Evolutionary conservation across 1,140 invertebrate genomes (phyloP), one percentile per base, ranked within the genome.

Genomic region (Venustaconcha ellipsiformis): DNA sequence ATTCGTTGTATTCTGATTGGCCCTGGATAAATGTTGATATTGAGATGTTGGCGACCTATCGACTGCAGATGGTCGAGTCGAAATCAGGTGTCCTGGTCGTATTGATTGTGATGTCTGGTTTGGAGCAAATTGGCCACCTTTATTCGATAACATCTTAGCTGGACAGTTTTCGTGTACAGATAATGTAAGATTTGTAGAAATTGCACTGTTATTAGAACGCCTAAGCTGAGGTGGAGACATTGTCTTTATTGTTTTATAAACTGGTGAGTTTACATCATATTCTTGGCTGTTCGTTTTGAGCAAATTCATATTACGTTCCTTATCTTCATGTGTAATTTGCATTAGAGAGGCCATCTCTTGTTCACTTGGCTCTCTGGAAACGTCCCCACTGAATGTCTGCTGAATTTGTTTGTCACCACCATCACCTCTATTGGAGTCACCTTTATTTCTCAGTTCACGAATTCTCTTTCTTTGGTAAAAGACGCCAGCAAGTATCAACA

Each of bases 401-500:
- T 63, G 57, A 56, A 72, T 65, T 23, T 57, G 57, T 17, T 48
- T 62, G 17, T 66, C 66, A 56, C 57, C 70, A 23, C 57, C 12
- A 15, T 17, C 59, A 23, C 30, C 6, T 56, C 48, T 57, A 60
- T 67, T 68, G 2, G 37, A 48, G 11, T 48, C 57, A 59, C 18
- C 30, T 15, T 26, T 55, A 55, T 66, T 59, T 64, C 78, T 72
- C 62, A 83, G n/a, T 64, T 82, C 82, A 60, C 78, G 69, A 57
- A 87, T 81, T 86, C 96, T 96, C 84, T 97, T 96, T 17, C 96
- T 91, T 85, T 97, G 96, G 88, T 97, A 97, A 83, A 97, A 98
- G 0, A 98, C 95, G 3, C 96, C 96, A 57, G 96, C 96, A 85
- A 98, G 97, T 81, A 98, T 96, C 15, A 98, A 91, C 1, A 97